Evolutionary conservation across 2,797 vertebrate species (phyloP), one percentile per base, ranked within the genome.

Genomic region (Parotocinclus haroldoi): DNA sequence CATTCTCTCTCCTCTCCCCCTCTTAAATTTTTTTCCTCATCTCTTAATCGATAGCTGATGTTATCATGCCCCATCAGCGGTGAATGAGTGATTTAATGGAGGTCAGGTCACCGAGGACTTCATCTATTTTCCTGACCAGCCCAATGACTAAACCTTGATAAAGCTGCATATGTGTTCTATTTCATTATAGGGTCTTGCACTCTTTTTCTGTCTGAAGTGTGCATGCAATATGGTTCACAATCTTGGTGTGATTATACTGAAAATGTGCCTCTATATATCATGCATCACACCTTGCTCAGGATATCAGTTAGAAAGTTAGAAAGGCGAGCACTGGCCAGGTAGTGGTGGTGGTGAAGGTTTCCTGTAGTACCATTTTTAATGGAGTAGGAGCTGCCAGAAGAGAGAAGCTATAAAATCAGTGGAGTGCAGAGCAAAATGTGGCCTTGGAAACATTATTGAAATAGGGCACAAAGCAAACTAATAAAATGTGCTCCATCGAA

Each of bases 51-150:
- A 79, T 78, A 73, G 69, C 69, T 80, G 79, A 80, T 80, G 75
- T 79, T 81, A 75, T 80, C 76, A 76, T 55, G 50, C 69, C 78
- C 76, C 76, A 79, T 78, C 74, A 78, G 66, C 58, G 70, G 72
- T 72, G 76, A 77, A 79, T 78, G 76, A 76, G 69, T 80, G 75
- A 71, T 69, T 49, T 77, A 78, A 80, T 73, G 54, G 77, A 82
- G 77, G 79, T 80, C 77, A 74, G 63, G 77, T 75, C 69, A 74
- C 50, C 0, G 55, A 68, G 71, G 57, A 77, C 58, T 79, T 69
- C 63, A 79, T 81, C 69, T 77, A 58, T 76, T 77, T 62, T 76
- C 50, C 12, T 62, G 72, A 60, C 63, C 62, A 63, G 45, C 55
- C 51, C 49, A 68, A 44, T 58, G 59, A 77, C 73, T 50, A 63